Evolutionary conservation across 1,140 invertebrate species (phyloP).

Genomic region (Caenorhabditis latens): DNA sequence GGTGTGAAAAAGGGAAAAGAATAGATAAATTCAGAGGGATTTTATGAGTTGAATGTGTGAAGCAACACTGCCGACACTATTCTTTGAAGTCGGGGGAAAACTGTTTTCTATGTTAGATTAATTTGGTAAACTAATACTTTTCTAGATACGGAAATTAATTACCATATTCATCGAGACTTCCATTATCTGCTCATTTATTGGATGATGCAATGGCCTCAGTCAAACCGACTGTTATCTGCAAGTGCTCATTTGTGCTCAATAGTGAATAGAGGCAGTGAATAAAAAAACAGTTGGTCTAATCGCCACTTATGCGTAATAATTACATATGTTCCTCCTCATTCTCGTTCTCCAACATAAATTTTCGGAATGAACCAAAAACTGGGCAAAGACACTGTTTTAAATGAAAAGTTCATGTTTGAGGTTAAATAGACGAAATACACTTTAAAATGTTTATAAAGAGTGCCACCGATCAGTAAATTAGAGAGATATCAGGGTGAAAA

Average conservation of each 20-base stretch:
- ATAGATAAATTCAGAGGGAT: background rate
- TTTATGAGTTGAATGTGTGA: background rate
- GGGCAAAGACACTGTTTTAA: background rate
- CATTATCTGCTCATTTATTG: background rate
- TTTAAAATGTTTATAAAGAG: constrained; percentile 26
- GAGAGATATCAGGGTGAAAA: background rate
- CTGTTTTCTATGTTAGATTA: no score
- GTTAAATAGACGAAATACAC: constrained; percentile 24
- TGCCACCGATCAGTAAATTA: constrained; percentile 28
- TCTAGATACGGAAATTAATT: background rate
- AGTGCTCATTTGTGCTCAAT: constrained; percentile 33
- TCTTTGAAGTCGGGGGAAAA: no score
- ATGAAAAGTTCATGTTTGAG: constrained; percentile 37
- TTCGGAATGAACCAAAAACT: background rate
- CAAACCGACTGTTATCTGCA: constrained; percentile 18
- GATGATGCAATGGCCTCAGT: constrained; percentile 37
- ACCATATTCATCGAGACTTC: background rate
- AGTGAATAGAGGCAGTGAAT: background rate
- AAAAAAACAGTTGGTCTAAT: constrained; percentile 37
- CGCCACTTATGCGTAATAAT: background rate
- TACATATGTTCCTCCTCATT: background rate
- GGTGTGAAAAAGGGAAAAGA: constrained; percentile 14
- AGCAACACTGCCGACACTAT: background rate
- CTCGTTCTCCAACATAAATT: background rate
- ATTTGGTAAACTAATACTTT: no score